Evolutionary conservation across 2,113 vertebrate genomes (phyloP), one percentile per base, ranked within the genome.

Genomic region (Erpornis zantholeuca): DNA sequence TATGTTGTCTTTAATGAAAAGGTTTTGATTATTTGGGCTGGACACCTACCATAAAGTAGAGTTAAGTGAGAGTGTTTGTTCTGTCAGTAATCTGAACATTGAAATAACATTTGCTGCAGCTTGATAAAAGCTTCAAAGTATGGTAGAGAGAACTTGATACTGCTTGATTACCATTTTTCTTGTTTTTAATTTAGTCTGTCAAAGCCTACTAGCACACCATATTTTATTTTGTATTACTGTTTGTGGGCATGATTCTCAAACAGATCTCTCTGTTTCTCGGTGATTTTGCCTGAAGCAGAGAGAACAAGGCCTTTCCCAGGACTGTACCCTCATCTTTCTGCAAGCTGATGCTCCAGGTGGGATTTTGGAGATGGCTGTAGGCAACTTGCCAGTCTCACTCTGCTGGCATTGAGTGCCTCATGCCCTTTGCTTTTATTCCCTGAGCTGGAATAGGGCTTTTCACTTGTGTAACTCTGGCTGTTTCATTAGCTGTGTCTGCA

Each of bases 281-380:
- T 20, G 3, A 9, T 73, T 86, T 80, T 88, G 42, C 75, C 70
- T 61, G 76, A 79, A 93, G 45, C 10, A 1, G 50, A 36, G 59
- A 40, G 50, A 70, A 33, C 47, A n/a, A 77, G 44, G 44, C 35
- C 44, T 71, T 94, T 93, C 70, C 71, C 76, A 86, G 75, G 54
- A 31, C 47, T 83, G 71, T 35, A n/a, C 63, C 92, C 33, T 80
- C 69, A 10, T 64, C 83, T 84, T 83, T 63, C 76, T 86, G 96
- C 80, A 92, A 95, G 64, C 68, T 90, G 90, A 92, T 90, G 82
- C 94, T 88, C 53, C 85, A 83, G 80, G 76, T 82, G 91, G 91
- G 83, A 77, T 93, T 93, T 93, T 78, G 54, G 82, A 96, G 52
- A 47, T 16, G 42, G 47, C 71, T 0, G 0, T 27, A 83, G 94